These are phyloP conservation scores for Anoplopoma fimbria DNA, from an alignment of 2,113 vertebrate genomes.

Conservation along the genomic window DNA sequence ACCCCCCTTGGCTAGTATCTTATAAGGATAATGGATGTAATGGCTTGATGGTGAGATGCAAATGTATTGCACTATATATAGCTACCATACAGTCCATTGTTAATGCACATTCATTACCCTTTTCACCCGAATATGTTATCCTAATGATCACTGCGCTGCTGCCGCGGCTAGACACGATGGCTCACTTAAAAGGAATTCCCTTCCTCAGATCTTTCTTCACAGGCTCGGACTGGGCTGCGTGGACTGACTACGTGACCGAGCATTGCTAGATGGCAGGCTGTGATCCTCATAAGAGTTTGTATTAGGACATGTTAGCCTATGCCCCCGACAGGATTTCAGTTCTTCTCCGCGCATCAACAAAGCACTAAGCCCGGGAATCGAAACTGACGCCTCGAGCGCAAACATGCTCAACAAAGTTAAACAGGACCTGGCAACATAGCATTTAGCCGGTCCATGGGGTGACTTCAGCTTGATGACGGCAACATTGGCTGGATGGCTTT, in stretches of 20 bases:
- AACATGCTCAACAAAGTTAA: slow-evolving; percentile 53
- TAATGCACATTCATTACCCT: slow-evolving; percentile 71
- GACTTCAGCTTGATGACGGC: slow-evolving; percentile 65
- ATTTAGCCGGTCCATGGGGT: slow-evolving; percentile 58
- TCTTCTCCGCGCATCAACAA: slow-evolving; percentile 13
- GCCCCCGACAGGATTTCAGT: slow-evolving; percentile 14
- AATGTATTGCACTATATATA: slow-evolving; percentile 15
- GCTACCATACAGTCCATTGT: slow-evolving; percentile 40
- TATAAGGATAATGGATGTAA: slow-evolving; percentile 26
- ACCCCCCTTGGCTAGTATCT: background rate
- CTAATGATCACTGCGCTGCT: slow-evolving; percentile 55
- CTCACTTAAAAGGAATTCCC: slow-evolving; percentile 65
- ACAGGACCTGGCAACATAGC: slow-evolving; percentile 59
- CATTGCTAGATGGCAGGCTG: slow-evolving; percentile 14
- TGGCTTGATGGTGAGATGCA: slow-evolving; percentile 35
- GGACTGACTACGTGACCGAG: slow-evolving; percentile 1
- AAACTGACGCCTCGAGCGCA: slow-evolving; percentile 40
- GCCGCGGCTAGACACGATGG: slow-evolving; percentile 49
- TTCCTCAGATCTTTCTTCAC: slow-evolving; percentile 65
- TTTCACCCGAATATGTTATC: slow-evolving; percentile 69
- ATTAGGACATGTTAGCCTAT: slow-evolving; percentile 33
- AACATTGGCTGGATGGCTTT: slow-evolving; percentile 68
- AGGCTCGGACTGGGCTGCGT: slow-evolving; percentile 26
- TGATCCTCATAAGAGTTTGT: slow-evolving; percentile 21
- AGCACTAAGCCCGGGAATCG: slow-evolving; percentile 36